Evolutionary conservation across 2,888 invertebrate species (phyloP).

Genomic region (Parochlus steinenii): DNA sequence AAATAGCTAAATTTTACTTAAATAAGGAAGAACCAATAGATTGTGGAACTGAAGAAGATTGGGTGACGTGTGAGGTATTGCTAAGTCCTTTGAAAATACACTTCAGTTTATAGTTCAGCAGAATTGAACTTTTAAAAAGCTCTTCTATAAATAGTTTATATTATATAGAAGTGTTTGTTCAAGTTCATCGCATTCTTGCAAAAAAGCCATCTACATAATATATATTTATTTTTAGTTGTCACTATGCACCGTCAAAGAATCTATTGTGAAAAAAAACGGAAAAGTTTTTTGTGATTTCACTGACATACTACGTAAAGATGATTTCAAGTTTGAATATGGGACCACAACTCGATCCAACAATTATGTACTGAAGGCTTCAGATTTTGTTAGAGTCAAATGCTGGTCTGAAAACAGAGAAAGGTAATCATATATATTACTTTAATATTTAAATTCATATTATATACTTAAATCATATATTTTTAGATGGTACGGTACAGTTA

Average conservation of each 20-base stretch:
- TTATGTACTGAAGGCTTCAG: constrained; percentile 47
- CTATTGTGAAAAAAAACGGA: constrained; percentile 22
- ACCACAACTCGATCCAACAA: constrained; percentile 35
- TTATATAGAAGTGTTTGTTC: neutral
- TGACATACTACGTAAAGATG: constrained; percentile 53
- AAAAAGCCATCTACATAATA: constrained; percentile 1
- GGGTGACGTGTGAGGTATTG: constrained; percentile 64
- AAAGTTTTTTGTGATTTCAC: constrained; percentile 37
- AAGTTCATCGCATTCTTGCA: neutral
- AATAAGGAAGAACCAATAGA: constrained; percentile 40
- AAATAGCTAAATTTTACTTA: constrained; percentile 58
- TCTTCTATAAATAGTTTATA: neutral
- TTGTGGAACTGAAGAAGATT: constrained; percentile 48
- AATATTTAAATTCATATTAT: neutral
- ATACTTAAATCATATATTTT: neutral
- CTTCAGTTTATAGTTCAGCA: constrained; percentile 4
- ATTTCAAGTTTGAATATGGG: constrained; percentile 39
- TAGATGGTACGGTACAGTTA: constrained; percentile 49
- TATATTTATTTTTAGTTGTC: constrained; percentile 22
- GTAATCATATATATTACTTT: constrained; percentile 17
- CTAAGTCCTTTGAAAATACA: no score
- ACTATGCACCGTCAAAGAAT: constrained; percentile 26
- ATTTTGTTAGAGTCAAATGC: constrained; percentile 56
- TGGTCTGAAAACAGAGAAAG: constrained; percentile 25
- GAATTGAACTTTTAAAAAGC: no score